Evolutionary conservation across 1,140 invertebrate species (phyloP).

Genomic region (Macrocentrus cingulum): DNA sequence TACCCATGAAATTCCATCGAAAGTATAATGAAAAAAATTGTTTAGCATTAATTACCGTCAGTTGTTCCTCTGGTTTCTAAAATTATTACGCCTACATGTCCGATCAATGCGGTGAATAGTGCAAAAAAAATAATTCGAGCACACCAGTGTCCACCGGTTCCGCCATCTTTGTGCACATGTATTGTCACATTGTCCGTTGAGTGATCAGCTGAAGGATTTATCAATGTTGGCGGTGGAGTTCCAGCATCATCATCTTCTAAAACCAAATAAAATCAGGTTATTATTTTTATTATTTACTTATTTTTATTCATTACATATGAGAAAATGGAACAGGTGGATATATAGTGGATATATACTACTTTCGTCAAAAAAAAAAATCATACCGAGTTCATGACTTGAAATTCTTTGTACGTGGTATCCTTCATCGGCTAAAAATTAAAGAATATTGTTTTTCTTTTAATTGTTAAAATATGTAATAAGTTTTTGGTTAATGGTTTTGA

Average conservation of each 20-base stretch:
- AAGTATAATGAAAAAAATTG: conserved; percentile 18
- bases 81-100: conserved; percentile 75
- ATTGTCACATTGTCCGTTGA: conserved; percentile 68
- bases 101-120: conserved; percentile 68
- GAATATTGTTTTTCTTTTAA: conserved; percentile 23
- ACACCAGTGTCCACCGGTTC: conserved; percentile 77
- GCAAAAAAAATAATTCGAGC: conserved; percentile 80
- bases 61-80: conserved; percentile 75
- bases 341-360: conserved; percentile 11
- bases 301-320: too few relatives aligned
- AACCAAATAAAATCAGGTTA: conserved; percentile 19
- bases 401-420: conserved; percentile 37
- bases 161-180: conserved; percentile 73
- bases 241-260: conserved; percentile 51
- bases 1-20: conserved; percentile 1
- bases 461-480: conserved; percentile 33
- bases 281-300: neutral
- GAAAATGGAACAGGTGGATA: too few relatives aligned
- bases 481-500: conserved; percentile 39
- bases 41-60: conserved; percentile 66
- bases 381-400: conserved; percentile 31
- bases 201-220: conserved; percentile 38
- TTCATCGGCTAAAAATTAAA: conserved; percentile 30
- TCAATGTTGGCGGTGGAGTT: conserved; percentile 36
- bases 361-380: conserved; percentile 25